Base-by-base conservation (phyloP, 1,140 invertebrate genomes). In the Zaprionus gabonicus region DNA sequence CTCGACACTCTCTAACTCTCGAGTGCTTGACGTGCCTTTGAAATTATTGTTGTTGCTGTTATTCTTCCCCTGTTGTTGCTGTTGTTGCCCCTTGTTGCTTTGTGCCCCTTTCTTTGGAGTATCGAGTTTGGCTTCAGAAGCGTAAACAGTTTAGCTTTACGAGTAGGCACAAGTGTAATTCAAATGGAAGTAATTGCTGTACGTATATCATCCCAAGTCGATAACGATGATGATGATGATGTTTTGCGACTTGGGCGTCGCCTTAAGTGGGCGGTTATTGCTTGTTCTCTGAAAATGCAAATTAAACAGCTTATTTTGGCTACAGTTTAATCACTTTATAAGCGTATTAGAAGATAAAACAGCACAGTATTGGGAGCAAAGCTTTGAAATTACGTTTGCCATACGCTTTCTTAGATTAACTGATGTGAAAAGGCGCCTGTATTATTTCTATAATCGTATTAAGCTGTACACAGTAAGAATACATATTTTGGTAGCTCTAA, bases 1-100 rank as follows among this genome's bases (percentile, higher is more conserved):
- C 84, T 81, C 85, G 71, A 81, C 84, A 84, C 81, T 71, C 82
- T 71, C 78, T 44, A 49, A 76, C 80, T 76, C 67, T 68, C 55
- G 27, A 76, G 72, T 46, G 46, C 63, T 49, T 64, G 69, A 67
- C 74, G 57, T 76, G 84, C 71, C 75, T 90, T 88, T 87, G 74
- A 87, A 76, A 73, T 74, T 46, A 64, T 65, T 63, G 10, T 59
- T 83, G 71, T 83, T 77, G 72, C 56, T 74, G 71, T 38, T 77
- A 10, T 53, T 53, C 25, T 34, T 49, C 10, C 13, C 5, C 17
- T 58, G 15, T 44, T 17, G n/a, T 17, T 44, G 28, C 7, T 28
- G 28, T 28, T 31, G 31, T 34, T 34, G 31, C 31, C 38, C 38
- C 38, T 51, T 51, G 20, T 34, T 34, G 41, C 13, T 53, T 55